Evolutionary conservation across 1,140 invertebrate genomes (phyloP).

Genomic region (Mizuhopecten yessoensis): DNA sequence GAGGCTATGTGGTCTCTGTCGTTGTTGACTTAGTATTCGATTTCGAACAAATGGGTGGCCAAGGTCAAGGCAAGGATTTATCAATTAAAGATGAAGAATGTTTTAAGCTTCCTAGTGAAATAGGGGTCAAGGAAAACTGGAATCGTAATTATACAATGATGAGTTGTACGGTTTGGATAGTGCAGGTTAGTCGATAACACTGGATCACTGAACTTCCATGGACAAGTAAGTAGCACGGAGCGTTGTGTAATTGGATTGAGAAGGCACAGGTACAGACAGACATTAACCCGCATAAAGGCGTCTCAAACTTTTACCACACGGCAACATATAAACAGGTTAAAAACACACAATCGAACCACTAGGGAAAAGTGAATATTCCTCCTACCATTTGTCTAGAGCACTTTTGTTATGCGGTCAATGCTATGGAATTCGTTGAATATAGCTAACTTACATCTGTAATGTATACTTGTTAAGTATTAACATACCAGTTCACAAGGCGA

Average conservation of each 20-base stretch:
- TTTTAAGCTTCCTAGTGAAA: background rate
- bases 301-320: background rate
- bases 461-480: no score
- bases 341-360: background rate
- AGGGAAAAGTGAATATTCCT: background rate
- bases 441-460: no score
- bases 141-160: background rate
- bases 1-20: background rate
- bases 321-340: background rate
- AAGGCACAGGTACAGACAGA: background rate
- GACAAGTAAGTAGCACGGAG: background rate
- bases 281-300: background rate
- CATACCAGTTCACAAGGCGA: no score
- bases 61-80: background rate
- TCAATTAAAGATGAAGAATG: background rate
- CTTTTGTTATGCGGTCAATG: background rate
- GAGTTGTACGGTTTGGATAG: background rate
- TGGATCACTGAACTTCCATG: background rate
- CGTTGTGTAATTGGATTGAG: background rate
- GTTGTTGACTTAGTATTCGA: background rate
- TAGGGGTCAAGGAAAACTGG: background rate
- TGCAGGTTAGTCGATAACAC: background rate
- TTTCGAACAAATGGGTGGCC: background rate
- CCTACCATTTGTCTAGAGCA: background rate
- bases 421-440: no score